phyloP scores from a whole-genome alignment of 2,113 vertebrate species.

The Caranx melampygus region DNA sequence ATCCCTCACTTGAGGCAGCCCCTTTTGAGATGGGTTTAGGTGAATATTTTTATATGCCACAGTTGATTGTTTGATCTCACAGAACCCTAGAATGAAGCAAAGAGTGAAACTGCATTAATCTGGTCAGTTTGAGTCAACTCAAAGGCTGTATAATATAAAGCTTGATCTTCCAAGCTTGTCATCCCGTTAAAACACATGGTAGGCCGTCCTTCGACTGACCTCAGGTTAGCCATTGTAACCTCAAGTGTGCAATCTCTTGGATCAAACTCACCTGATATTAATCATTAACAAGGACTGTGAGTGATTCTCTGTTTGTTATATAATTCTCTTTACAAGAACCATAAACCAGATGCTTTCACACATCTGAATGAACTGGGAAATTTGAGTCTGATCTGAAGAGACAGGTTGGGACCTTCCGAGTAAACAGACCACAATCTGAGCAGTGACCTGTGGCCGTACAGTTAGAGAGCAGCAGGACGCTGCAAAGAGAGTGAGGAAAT shows the following conservation, averaged over 20 bases:
- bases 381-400: conserved; percentile 61
- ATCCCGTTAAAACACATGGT: neutral
- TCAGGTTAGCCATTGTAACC: neutral
- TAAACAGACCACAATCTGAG: conserved; percentile 13
- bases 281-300: conserved; percentile 20
- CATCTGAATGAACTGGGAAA: conserved; percentile 35
- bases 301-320: neutral
- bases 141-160: neutral
- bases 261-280: neutral
- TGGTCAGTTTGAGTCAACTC: neutral
- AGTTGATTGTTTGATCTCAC: neutral
- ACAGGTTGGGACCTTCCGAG: conserved; percentile 34
- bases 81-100: neutral
- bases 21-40: neutral
- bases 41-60: conserved; percentile 22
- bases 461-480: conserved; percentile 48
- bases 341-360: conserved; percentile 9
- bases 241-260: neutral
- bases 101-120: neutral
- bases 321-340: neutral
- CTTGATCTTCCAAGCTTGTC: neutral
- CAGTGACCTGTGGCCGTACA: conserved; percentile 56
- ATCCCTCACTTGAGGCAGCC: neutral
- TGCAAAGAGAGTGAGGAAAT: neutral
- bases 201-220: neutral